Evolutionary conservation across 2,888 invertebrate genomes (phyloP).

Genomic region (Ennomos quercinarius): DNA sequence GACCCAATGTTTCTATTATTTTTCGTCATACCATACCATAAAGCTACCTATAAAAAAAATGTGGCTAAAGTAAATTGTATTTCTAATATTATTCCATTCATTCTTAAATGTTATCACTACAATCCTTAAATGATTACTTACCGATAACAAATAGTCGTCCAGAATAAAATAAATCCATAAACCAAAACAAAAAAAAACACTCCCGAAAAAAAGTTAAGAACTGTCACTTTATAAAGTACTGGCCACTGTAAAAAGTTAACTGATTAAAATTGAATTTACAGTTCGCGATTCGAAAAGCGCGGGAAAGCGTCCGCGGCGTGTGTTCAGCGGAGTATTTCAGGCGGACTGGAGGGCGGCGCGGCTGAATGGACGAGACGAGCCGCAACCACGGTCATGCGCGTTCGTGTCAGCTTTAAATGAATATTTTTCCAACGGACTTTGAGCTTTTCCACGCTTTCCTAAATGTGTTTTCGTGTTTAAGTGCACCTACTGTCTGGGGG

Average conservation of each 20-base stretch:
- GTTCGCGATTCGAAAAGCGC: conserved; percentile 68
- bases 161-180: conserved; percentile 31
- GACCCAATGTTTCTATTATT: too few relatives aligned
- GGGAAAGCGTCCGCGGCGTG: conserved; percentile 68
- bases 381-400: conserved; percentile 70
- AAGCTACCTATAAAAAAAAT: background rate
- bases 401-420: conserved; percentile 49
- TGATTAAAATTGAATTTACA: conserved; percentile 61
- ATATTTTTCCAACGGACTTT: conserved; percentile 58
- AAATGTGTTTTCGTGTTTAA: conserved; percentile 42
- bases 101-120: conserved; percentile 6
- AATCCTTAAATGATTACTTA: conserved; percentile 33
- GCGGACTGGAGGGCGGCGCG: conserved; percentile 71
- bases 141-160: conserved; percentile 40
- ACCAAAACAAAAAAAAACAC: conserved; percentile 29
- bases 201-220: conserved; percentile 32
- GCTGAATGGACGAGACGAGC: conserved; percentile 61
- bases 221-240: conserved; percentile 49
- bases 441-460: conserved; percentile 60
- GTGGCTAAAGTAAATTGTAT: too few relatives aligned
- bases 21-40: background rate
- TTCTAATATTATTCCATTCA: background rate
- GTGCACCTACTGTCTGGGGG: conserved; percentile 48
- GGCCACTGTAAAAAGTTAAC: conserved; percentile 48
- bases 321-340: conserved; percentile 68